Base-by-base conservation (phyloP, 1,140 invertebrate species). In the Chironomus tepperi region DNA sequence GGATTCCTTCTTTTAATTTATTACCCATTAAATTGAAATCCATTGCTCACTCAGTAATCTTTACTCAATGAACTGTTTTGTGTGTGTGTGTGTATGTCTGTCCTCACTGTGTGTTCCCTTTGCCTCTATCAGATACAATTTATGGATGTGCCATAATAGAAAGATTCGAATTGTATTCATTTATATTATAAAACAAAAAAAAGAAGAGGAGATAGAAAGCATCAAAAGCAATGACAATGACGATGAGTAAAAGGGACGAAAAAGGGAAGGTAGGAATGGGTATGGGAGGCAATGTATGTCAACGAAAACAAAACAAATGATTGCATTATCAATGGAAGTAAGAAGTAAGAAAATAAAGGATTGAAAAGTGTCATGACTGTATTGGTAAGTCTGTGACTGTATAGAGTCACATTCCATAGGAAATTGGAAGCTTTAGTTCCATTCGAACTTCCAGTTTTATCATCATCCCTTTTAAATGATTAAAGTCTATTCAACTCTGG, bases 301-400 rank as follows among this genome's bases (percentile, higher is more conserved):
- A 57, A 34, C 47, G n/a, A 21, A 7, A 70, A 70, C 18, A 70
- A 67, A 67, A 70, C 65, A 70, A 70, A 70, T 70, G 65, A 70
- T 70, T 70, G 65, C 65, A 70, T 21, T 7, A 19, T 19, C 10
- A 70, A 16, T 19, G 65, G n/a, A 70, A 9, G 19, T 18, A 21
- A 34, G 24, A 34, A 34, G 24, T n/a, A 34, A 70, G 65, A 3
- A 70, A n/a, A 18, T 2, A 18, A 67, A 67, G 18, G 18, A 21
- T 70, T 70, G 65, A n/a, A 57, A 57, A n/a, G n/a, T n/a, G n/a
- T 57, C 47, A 57, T 15, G 24, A n/a, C 47, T 57, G 9, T 5
- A 57, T 57, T 12, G 1, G 12, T 15, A 57, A 5, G 12, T 34
- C 24, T 5, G 5, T 34, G 24, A 34, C 10, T 57, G 12, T 57